Base-by-base conservation (phyloP, 1,140 invertebrate genomes). In the Tribolium madens region DNA sequence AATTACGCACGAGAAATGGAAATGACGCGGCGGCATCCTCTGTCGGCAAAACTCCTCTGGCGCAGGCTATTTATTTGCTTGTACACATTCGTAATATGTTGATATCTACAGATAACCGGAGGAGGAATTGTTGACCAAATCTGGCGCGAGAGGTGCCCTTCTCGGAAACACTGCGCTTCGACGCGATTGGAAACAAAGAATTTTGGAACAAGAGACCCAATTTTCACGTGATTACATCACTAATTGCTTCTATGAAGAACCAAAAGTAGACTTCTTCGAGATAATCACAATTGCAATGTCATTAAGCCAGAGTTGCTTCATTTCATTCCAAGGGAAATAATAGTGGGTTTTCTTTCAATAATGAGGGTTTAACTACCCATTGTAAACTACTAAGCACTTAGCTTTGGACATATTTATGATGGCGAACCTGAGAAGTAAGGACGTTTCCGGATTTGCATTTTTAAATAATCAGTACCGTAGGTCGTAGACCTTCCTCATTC, bases 81-180 rank as follows among this genome's bases (percentile, higher is more conserved):
- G 73, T 78, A 78, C 64, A 75, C 77, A 78, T 78, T 78, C 75
- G 73, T 60, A 78, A 78, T 78, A 76, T 57, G 53, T 64, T 68
- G 73, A 68, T 75, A 75, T 75, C 73, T 60, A 46, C 47, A 47
- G 73, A 75, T 75, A 76, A 72, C 73, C 69, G 73, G 50, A 26
- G 21, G 21, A 26, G 42, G 64, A 78, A 78, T 78, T 78, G 77
- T 73, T 70, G 75, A 71, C 31, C 77, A 71, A 21, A 68, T 73
- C 48, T 64, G 50, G 47, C 15, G 68, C 60, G 64, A 26, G 64
- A 42, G 70, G 68, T 26, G 21, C 21, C 21, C 21, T 26, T 26
- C 21, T 26, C 21, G 21, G 21, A 26, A 26, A 26, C 21, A 5
- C 21, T 26, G 21, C 21, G n/a, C n/a, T n/a, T n/a, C n/a, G n/a